Percentiles rank a stretch among this genome's conserved stretches.
phyloP scores from a whole-genome alignment of 2,888 invertebrate genomes.

The Apamea anceps region DNA sequence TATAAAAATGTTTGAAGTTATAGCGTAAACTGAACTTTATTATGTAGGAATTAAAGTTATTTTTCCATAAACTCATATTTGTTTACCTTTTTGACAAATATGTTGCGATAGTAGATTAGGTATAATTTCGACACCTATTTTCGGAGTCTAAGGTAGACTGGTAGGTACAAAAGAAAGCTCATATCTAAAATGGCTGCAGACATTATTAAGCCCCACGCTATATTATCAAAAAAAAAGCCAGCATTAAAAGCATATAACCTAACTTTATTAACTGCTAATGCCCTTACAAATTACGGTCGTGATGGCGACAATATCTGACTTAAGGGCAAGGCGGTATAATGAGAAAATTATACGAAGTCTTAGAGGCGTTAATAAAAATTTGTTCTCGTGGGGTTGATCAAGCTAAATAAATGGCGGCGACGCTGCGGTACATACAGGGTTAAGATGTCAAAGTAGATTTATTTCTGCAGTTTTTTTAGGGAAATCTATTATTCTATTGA shows the following conservation, averaged over 20 bases:
- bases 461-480: neutral
- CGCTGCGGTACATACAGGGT: constrained; percentile 35
- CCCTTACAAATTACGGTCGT: constrained; percentile 76
- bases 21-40: no score
- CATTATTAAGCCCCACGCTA: neutral
- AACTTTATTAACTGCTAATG: constrained; percentile 75
- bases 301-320: constrained; percentile 78
- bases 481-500: neutral
- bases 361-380: constrained; percentile 88
- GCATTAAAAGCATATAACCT: constrained; percentile 65
- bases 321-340: constrained; percentile 80
- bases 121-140: no score
- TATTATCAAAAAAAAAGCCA: constrained; percentile 34
- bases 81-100: no score
- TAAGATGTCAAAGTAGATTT: constrained; percentile 61
- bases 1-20: no score
- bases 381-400: constrained; percentile 80
- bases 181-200: neutral
- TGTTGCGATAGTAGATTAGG: no score
- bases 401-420: constrained; percentile 76
- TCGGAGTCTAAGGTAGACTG: no score
- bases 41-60: no score
- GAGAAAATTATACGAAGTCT: constrained; percentile 89
- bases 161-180: neutral
- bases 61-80: no score